Percentiles rank a stretch among this genome's conserved stretches.
These are phyloP conservation scores for Hassar affinis DNA, from an alignment of 2,113 vertebrate species.

Conservation along the genomic window DNA sequence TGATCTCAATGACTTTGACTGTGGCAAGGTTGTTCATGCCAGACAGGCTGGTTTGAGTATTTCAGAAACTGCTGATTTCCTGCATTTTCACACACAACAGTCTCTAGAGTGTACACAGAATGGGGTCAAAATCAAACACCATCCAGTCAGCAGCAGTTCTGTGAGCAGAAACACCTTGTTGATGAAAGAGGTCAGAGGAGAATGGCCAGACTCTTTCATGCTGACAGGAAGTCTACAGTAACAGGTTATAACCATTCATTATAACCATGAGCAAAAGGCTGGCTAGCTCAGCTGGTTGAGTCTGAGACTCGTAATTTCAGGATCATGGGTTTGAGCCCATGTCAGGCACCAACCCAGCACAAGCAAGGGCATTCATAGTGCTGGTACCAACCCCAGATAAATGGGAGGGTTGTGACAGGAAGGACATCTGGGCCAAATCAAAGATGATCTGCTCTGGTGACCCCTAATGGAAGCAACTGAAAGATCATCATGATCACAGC, in stretches of 20 bases:
- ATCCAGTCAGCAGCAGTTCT: neutral
- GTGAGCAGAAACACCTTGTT: neutral
- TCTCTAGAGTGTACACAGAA: neutral
- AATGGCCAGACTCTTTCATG: neutral
- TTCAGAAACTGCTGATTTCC: neutral
- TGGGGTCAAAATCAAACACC: neutral
- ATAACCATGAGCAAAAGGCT: neutral
- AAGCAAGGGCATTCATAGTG: too few relatives aligned
- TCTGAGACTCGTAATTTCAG: too few relatives aligned
- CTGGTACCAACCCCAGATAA: too few relatives aligned
- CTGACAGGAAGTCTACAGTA: neutral
- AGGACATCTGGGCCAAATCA: too few relatives aligned
- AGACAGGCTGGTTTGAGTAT: neutral
- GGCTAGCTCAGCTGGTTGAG: too few relatives aligned
- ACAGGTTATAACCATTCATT: neutral
- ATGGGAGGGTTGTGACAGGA: too few relatives aligned
- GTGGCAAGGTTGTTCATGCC: neutral
- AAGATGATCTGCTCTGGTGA: too few relatives aligned
- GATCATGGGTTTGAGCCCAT: too few relatives aligned
- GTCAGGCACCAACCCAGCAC: too few relatives aligned
- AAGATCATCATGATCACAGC: too few relatives aligned
- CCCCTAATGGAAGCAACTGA: too few relatives aligned
- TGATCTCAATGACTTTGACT: too few relatives aligned
- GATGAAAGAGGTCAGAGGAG: neutral
- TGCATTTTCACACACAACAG: neutral